Conservation (phyloP, 2,888 invertebrate species). For the Phrixothrix hirtus region DNA sequence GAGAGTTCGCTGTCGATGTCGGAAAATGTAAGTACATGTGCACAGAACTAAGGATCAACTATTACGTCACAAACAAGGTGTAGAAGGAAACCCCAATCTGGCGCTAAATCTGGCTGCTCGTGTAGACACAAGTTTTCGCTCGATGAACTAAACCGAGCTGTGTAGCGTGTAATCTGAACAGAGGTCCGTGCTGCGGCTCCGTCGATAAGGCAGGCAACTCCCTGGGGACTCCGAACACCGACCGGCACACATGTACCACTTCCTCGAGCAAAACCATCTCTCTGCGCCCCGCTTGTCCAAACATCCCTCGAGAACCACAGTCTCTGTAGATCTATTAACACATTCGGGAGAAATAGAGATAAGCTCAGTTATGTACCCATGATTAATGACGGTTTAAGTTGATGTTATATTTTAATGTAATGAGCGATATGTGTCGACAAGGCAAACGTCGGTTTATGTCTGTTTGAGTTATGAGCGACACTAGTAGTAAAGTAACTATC, state of each 20-base stretch:
- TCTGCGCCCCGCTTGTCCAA: conserved; percentile 32
- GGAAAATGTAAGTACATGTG: conserved; percentile 6
- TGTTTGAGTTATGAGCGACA: conserved; percentile 30
- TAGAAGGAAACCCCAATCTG: conserved; percentile 36
- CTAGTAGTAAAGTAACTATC: conserved; percentile 14
- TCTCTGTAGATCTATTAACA: conserved; percentile 51
- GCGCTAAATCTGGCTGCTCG: conserved; percentile 48
- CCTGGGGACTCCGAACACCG: conserved; percentile 51
- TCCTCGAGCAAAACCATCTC: conserved; percentile 51
- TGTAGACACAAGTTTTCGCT: conserved; percentile 51
- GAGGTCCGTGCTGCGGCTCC: conserved; percentile 50
- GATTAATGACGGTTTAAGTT: conserved; percentile 44
- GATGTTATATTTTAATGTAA: conserved; percentile 44
- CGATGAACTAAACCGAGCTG: conserved; percentile 50
- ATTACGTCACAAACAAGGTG: conserved; percentile 31
- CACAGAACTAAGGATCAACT: conserved; percentile 23
- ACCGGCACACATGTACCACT: conserved; percentile 54
- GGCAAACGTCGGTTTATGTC: conserved; percentile 30
- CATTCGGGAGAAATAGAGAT: conserved; percentile 47
- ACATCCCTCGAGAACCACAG: conserved; percentile 43
- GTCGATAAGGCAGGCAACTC: conserved; percentile 54
- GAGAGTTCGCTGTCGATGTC: neutral
- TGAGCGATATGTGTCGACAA: conserved; percentile 39
- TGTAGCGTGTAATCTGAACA: conserved; percentile 55
- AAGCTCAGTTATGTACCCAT: conserved; percentile 38